Evolutionary conservation across 2,113 vertebrate species (phyloP), one percentile per base, ranked within the genome.

Genomic region (Pholis gunnellus): DNA sequence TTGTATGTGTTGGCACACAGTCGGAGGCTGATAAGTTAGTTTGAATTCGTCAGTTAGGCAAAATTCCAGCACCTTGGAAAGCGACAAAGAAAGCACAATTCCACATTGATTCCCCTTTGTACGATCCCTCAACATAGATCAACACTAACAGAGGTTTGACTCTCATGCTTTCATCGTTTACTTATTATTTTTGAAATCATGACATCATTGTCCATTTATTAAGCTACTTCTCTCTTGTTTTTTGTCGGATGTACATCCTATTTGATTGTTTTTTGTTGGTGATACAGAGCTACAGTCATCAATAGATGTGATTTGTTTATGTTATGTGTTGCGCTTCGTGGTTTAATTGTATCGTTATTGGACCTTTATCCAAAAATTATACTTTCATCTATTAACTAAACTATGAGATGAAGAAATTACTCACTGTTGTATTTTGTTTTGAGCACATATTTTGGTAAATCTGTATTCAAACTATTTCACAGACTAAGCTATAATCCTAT

Each of bases 51-150:
- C 6, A 11, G 13, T 48, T 13, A 2, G 5, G 0, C 11, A 13
- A 44, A 4, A 14, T 10, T 74, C 71, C 83, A 91, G 87, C 52
- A 87, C 89, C 80, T 9, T 54, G 87, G 87, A 87, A 40, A 91
- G 83, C 57, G 66, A 56, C 27, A 68, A 6, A 6, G 14, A n/a
- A 5, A 22, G 17, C 17, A 48, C 20, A 15, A 1, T 10, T 63
- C 9, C 3, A 22, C 18, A 4, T 44, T 20, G 2, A 15, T 54
- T 69, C 10, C 18, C 18, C 2, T 9, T 61, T 50, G 10, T 5
- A 9, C 7, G 0, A 8, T 52, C 5, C 34, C 17, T 31, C 1
- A 3, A 0, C 20, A 38, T 52, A 20, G 48, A 50, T 22, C 27
- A 25, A 56, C n/a, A 27, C 10, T 14, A 25, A 56, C n/a, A 11